A percentile compares a stretch with the other conserved stretches of the same genome.
These are phyloP conservation scores for Smittia aterrima DNA, from an alignment of 2,888 invertebrate genomes.

Conservation along the genomic window DNA sequence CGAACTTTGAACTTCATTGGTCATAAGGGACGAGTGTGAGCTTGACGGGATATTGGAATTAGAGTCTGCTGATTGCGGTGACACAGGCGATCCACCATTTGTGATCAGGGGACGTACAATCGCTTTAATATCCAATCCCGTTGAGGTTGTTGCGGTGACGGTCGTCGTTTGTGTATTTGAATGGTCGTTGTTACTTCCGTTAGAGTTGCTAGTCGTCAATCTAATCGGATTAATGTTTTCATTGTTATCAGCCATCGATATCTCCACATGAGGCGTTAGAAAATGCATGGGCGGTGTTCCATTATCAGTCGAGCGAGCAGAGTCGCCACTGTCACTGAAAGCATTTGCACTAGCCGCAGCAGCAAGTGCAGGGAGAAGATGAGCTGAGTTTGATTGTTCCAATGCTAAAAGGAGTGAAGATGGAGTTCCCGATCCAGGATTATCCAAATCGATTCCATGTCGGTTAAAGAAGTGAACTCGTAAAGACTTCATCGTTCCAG, in stretches of 20 bases:
- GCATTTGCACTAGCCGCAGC: constrained; percentile 56
- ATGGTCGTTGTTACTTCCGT: constrained; percentile 35
- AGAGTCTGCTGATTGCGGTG: constrained; percentile 79
- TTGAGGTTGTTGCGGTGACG: constrained; percentile 43
- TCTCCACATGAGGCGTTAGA: constrained; percentile 86
- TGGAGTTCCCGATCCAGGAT: constrained; percentile 80
- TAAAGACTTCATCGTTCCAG: constrained; percentile 86
- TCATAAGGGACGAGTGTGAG: constrained; percentile 57
- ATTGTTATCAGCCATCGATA: constrained; percentile 82
- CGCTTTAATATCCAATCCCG: constrained; percentile 44
- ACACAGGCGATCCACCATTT: constrained; percentile 59
- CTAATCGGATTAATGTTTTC: constrained; percentile 52
- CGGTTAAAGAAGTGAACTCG: constrained; percentile 87
- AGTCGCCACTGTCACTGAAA: constrained; percentile 81
- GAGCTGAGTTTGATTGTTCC: constrained; percentile 61
- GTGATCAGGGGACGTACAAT: constrained; percentile 42
- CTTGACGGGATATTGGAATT: constrained; percentile 72
- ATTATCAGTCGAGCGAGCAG: constrained; percentile 79
- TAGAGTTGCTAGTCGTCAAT: background rate
- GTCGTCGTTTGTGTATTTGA: constrained; percentile 42
- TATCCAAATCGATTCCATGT: constrained; percentile 86
- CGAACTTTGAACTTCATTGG: constrained; percentile 49
- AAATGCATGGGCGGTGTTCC: constrained; percentile 90
- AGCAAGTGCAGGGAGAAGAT: constrained; percentile 58
- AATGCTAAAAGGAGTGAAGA: constrained; percentile 68